Evolutionary conservation across 2,888 invertebrate genomes (phyloP).

Genomic region (Andrena fulva): DNA sequence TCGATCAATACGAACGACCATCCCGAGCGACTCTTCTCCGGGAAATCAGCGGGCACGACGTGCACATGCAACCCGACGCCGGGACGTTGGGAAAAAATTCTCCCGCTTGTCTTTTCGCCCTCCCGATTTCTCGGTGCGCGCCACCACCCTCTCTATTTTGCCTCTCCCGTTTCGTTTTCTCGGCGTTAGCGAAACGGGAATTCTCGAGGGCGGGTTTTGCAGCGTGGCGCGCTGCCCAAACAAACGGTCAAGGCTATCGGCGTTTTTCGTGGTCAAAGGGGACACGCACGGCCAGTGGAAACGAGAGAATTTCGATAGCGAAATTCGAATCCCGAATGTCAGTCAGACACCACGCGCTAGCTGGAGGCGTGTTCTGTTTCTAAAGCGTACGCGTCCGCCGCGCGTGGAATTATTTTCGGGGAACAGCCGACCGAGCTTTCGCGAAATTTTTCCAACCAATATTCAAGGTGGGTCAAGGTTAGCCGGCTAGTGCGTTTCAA

Average conservation of each 20-base stretch:
- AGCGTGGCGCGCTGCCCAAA: background rate
- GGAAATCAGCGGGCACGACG: constrained; percentile 69
- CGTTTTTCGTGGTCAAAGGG: constrained; percentile 21
- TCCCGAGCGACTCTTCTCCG: constrained; percentile 63
- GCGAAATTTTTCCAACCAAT: constrained; percentile 45
- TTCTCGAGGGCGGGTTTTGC: background rate
- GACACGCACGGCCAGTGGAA: constrained; percentile 1
- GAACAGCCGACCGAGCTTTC: constrained; percentile 9
- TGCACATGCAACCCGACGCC: constrained; percentile 37
- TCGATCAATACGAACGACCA: constrained; percentile 79
- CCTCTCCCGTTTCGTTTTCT: background rate
- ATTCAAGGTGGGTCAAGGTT: constrained; percentile 57
- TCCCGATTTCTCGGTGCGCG: too few relatives aligned
- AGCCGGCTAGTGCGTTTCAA: constrained; percentile 38
- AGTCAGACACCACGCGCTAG: constrained; percentile 1
- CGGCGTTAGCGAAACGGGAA: background rate
- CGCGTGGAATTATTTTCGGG: constrained; percentile 37
- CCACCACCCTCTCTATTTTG: too few relatives aligned
- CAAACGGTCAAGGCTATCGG: constrained; percentile 47
- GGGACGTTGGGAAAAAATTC: constrained; percentile 19
- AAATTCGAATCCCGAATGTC: constrained; percentile 48
- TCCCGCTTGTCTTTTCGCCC: background rate
- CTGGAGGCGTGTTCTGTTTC: constrained; percentile 25
- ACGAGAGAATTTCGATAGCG: constrained; percentile 30
- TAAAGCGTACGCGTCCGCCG: constrained; percentile 31